Base-by-base conservation (phyloP, 2,113 vertebrate genomes). In the Channa argus region DNA sequence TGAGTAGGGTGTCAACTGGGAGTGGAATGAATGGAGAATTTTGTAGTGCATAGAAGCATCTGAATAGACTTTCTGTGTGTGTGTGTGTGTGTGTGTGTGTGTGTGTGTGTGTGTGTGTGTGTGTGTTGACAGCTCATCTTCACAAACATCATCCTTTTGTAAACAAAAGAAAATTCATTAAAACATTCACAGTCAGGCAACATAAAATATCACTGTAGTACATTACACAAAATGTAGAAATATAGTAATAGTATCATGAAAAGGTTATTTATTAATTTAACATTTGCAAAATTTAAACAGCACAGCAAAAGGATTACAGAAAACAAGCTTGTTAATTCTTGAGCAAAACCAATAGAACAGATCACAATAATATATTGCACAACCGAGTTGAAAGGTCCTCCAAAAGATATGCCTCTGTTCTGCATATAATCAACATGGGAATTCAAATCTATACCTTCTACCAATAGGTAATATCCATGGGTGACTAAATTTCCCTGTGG, bases 401-500 rank as follows among this genome's bases (percentile, higher is more conserved):
- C 51, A 79, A 68, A 74, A 66, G 74, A 55, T 55, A 60, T 63
- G 54, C 61, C 50, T 83, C 79, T 71, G 72, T 75, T 82, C 54
- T 66, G 50, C 24, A 24, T 13, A 11, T 80, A 87, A 91, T 79
- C 85, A 83, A 85, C 79, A 43, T 33, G 63, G 60, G 79, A 74
- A 58, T 67, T 74, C 36, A 77, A 71, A 86, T 82, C 59, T 65
- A 64, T 79, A 52, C 53, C 63, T 68, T 39, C 49, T 13, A 59
- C 80, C 74, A 82, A 80, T 61, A 61, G 59, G 39, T 65, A 41
- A 76, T 69, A 73, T 78, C 75, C 68, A 83, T 51, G 76, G 71
- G 66, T 66, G 69, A 64, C 62, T 59, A 83, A 88, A 92, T 92
- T 90, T 93, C 90, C 89, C 90, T 24, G 60, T 9, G 77, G 89